Evolutionary conservation across 2,113 vertebrate genomes (phyloP), one percentile per base, ranked within the genome.

Genomic region (Ailuropoda melanoleuca): DNA sequence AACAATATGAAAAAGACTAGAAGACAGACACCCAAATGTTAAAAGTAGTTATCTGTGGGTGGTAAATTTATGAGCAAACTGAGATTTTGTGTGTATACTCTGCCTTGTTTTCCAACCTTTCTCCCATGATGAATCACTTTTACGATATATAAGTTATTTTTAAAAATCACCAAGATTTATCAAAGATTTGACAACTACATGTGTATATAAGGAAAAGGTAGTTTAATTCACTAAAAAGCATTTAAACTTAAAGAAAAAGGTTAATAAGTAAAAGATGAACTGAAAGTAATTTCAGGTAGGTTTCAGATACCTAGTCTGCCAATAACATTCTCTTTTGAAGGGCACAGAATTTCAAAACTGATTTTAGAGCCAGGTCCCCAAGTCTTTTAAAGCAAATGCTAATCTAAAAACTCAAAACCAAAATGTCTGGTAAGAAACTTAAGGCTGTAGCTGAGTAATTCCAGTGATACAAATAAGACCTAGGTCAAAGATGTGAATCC

Each of bases 151-250:
- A 84, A 66, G 80, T 87, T 89, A 68, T 37, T 80, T 95, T 72
- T 55, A 17, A 68, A 92, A 56, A 93, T 56, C 70, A 83, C 8
- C 66, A 95, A 56, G 14, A 24, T 88, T 80, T 62, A 12, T 3
- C 72, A 91, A 84, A 74, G 23, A 39, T 60, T 72, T 94, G 96
- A 85, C 50, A 94, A 92, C 9, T 82, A 93, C 34, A 82, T 43
- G 3, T 75, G 6, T 89, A 70, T 11, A 74, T 21, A 75, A 83
- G 37, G 50, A 50, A 93, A 95, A 48, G 9, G 26, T 37, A 70
- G 18, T 39, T 89, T 81, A 95, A 86, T 26, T 92, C 72, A 87
- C 55, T 93, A 95, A 92, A 95, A 96, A 82, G 48, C 55, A 95
- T n/a, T n/a, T 92, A 74, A 90, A 88, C 48, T 93, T 84, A 90